These are phyloP conservation scores for Colius striatus DNA, from an alignment of 2,113 vertebrate genomes.

Conservation along the genomic window DNA sequence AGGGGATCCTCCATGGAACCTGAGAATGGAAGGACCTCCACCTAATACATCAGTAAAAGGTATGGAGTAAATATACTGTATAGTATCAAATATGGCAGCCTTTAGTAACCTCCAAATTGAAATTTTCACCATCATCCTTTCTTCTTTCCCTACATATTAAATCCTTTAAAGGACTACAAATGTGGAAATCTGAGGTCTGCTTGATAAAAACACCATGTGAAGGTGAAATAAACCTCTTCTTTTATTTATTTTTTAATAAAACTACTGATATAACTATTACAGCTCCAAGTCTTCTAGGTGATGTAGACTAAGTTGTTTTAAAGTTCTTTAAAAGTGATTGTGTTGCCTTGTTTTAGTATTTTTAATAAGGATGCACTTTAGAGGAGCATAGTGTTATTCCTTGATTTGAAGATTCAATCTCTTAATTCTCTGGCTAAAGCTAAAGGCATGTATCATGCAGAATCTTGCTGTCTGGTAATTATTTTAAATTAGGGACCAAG, in stretches of 20 bases:
- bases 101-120: conserved; percentile 60
- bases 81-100: conserved; percentile 47
- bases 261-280: conserved; percentile 42
- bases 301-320: background rate
- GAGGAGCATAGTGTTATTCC: background rate
- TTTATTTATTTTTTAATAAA: conserved; percentile 69
- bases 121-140: conserved; percentile 81
- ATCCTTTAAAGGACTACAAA: conserved; percentile 86
- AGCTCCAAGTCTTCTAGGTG: conserved; percentile 11
- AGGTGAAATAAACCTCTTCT: conserved; percentile 83
- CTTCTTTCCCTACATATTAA: conserved; percentile 86
- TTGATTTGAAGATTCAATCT: background rate
- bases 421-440: background rate
- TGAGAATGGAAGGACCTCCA: conserved; percentile 96
- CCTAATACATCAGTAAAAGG: conserved; percentile 99
- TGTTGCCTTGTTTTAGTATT: background rate
- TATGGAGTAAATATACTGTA: conserved; percentile 70
- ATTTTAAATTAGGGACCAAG: background rate
- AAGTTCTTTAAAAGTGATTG: background rate
- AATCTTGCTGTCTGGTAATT: background rate
- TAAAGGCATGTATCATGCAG: background rate
- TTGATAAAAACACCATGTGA: conserved; percentile 85
- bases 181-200: conserved; percentile 86
- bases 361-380: background rate
- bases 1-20: conserved; percentile 97